phyloP scores from a whole-genome alignment of 1,140 invertebrate genomes.

The Schlechtendalia chinensis region DNA sequence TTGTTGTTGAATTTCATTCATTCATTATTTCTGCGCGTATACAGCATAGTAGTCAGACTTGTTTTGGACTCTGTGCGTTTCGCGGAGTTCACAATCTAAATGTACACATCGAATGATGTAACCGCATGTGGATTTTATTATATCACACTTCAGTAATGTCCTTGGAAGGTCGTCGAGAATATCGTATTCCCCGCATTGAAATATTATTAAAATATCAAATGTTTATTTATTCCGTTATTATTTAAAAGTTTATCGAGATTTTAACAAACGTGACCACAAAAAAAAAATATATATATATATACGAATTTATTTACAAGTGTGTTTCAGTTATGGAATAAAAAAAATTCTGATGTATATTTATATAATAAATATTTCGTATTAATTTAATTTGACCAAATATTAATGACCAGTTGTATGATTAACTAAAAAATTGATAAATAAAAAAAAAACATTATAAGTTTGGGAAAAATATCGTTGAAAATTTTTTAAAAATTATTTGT shows the following conservation, averaged over 20 bases:
- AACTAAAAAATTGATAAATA: too few relatives aligned
- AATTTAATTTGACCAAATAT: too few relatives aligned
- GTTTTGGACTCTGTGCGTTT: not conserved
- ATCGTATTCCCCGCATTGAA: not conserved
- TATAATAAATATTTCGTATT: too few relatives aligned
- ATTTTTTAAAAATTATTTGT: too few relatives aligned
- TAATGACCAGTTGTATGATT: too few relatives aligned
- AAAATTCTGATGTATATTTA: too few relatives aligned
- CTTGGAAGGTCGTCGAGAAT: conserved; percentile 20
- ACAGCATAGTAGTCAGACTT: not conserved
- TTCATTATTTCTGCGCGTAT: not conserved
- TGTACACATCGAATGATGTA: conserved; percentile 25
- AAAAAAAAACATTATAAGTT: too few relatives aligned
- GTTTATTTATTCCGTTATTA: not conserved
- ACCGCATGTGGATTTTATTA: not conserved
- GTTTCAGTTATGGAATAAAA: too few relatives aligned
- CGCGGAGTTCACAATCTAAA: not conserved
- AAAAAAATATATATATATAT: not conserved
- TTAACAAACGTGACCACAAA: not conserved
- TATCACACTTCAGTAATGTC: not conserved
- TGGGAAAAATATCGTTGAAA: too few relatives aligned
- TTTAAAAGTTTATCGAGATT: not conserved
- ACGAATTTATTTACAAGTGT: not conserved
- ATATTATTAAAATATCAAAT: not conserved
- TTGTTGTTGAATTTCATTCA: not conserved